phyloP scores from a whole-genome alignment of 2,113 vertebrate genomes.

The Festucalex cinctus region DNA sequence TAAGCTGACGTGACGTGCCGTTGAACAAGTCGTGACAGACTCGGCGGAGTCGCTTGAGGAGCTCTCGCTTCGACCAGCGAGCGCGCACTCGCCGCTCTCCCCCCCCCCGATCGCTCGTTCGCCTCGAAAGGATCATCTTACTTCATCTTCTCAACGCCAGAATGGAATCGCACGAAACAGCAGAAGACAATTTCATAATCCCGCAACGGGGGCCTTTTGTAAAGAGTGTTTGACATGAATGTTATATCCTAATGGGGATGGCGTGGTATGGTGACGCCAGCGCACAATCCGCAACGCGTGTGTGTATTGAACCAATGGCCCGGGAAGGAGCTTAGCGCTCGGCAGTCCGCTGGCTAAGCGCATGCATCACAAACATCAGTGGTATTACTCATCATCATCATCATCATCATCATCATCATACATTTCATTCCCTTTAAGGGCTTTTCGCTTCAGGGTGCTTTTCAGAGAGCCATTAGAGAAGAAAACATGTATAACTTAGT shows the following conservation, averaged over 20 bases:
- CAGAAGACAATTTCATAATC: constrained; percentile 23
- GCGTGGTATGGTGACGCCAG: neutral
- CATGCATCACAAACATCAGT: constrained; percentile 23
- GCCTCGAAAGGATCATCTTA: constrained; percentile 14
- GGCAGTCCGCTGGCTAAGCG: constrained; percentile 21
- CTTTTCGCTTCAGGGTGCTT: constrained; percentile 21
- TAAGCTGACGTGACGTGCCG: constrained; percentile 66
- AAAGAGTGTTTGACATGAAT: constrained; percentile 6
- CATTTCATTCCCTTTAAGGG: constrained; percentile 27
- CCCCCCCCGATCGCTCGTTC: constrained; percentile 2
- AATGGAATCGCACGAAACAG: constrained; percentile 28
- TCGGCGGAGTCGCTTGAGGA: constrained; percentile 38
- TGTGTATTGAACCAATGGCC: constrained; percentile 26
- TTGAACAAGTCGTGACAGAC: constrained; percentile 56
- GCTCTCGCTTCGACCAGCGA: constrained; percentile 26
- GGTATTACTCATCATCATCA: constrained; percentile 12
- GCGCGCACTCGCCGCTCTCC: neutral
- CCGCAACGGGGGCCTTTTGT: constrained; percentile 13
- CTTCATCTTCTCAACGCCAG: constrained; percentile 30
- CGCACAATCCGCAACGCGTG: constrained; percentile 4
- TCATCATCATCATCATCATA: constrained; percentile 27
- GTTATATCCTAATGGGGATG: constrained; percentile 18
- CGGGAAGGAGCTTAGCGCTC: constrained; percentile 25
- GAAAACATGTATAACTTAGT: neutral
- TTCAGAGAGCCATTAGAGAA: neutral